A percentile compares a stretch with the other conserved stretches of the same genome.
phyloP scores from a whole-genome alignment of 2,113 vertebrate genomes.

The Stigmatopora argus region DNA sequence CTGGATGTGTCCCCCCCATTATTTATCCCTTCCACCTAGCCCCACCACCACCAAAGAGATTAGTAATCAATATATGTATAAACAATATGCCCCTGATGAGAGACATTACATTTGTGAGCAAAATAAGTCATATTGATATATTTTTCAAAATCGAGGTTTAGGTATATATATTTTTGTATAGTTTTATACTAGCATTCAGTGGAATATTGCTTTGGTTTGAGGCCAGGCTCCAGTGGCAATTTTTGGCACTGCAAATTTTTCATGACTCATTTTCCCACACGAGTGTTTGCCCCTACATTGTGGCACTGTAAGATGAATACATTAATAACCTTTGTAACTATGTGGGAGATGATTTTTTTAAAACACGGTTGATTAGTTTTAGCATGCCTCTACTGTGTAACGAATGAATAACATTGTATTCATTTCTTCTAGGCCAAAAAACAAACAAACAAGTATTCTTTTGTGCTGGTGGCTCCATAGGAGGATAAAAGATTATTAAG shows the following conservation, averaged over 20 bases:
- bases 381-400: not conserved
- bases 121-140: no score
- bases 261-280: no score
- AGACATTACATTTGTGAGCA: slow-evolving; percentile 13
- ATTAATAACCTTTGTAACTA: not conserved
- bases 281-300: not conserved
- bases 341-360: not conserved
- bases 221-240: no score
- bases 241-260: no score
- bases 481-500: slow-evolving; percentile 28
- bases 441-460: slow-evolving; percentile 30
- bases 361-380: not conserved
- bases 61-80: slow-evolving; percentile 55
- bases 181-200: no score
- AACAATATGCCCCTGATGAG: slow-evolving; percentile 43
- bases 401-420: not conserved
- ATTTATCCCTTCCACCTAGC: not conserved
- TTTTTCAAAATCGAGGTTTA: not conserved
- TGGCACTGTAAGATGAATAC: not conserved
- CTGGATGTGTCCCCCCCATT: slow-evolving; percentile 7
- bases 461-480: slow-evolving; percentile 1
- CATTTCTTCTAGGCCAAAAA: not conserved
- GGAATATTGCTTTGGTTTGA: no score
- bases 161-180: not conserved
- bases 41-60: slow-evolving; percentile 16